A percentile compares a stretch with the other conserved stretches of the same genome.
phyloP scores from a whole-genome alignment of 2,113 vertebrate genomes.

The Sceloporus tristichus region DNA sequence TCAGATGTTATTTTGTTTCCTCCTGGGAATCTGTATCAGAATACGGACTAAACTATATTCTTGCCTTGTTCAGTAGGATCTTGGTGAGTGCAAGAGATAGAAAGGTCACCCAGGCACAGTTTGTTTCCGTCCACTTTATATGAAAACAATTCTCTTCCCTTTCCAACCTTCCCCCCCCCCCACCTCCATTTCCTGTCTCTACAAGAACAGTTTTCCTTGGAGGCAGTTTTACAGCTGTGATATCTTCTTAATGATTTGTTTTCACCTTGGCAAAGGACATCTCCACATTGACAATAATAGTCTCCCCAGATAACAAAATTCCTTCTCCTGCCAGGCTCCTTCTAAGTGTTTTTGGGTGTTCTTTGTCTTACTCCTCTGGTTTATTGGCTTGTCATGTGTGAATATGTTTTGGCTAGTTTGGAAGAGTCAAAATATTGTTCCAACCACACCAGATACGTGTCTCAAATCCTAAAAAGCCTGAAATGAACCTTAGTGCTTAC shows the following conservation, averaged over 20 bases:
- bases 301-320: slow-evolving; percentile 75
- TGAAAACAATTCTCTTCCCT: slow-evolving; percentile 58
- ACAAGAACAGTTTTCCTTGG: slow-evolving; percentile 64
- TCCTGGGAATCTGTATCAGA: slow-evolving; percentile 44
- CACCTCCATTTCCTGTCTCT: slow-evolving; percentile 72
- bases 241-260: slow-evolving; percentile 75
- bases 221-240: slow-evolving; percentile 74
- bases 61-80: slow-evolving; percentile 56
- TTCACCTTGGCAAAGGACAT: slow-evolving; percentile 71
- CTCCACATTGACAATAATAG: slow-evolving; percentile 72
- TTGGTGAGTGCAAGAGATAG: slow-evolving; percentile 43
- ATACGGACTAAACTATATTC: slow-evolving; percentile 49
- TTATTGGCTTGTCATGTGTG: slow-evolving; percentile 70
- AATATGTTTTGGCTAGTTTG: slow-evolving; percentile 64
- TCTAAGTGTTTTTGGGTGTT: slow-evolving; percentile 62
- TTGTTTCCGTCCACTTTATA: slow-evolving; percentile 64
- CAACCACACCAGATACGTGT: slow-evolving; percentile 30
- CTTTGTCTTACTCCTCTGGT: slow-evolving; percentile 5
- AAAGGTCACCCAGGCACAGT: slow-evolving; percentile 51
- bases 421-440: slow-evolving; percentile 63
- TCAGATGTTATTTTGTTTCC: slow-evolving; percentile 34
- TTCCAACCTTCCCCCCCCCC: neutral
- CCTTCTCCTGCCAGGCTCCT: slow-evolving; percentile 63
- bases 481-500: slow-evolving; percentile 38
- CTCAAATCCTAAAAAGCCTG: slow-evolving; percentile 23